These are phyloP conservation scores for Rhamnusium bicolor DNA, from an alignment of 2,888 invertebrate species.

Conservation along the genomic window DNA sequence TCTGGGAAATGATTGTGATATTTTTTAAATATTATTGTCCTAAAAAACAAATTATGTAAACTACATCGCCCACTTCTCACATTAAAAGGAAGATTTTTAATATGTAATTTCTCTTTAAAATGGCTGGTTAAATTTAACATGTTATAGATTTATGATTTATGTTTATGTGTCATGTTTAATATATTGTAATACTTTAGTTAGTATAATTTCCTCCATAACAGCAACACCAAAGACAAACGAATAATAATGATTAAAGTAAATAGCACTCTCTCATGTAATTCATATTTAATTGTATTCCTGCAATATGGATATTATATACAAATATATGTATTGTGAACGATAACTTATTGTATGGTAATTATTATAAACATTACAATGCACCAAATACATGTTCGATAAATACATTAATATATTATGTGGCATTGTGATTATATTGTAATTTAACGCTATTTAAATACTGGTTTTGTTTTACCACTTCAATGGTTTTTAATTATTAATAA, in stretches of 20 bases:
- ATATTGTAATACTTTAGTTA: too few relatives aligned
- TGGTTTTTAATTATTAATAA: slow-evolving; percentile 24
- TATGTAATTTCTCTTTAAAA: too few relatives aligned
- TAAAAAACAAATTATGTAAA: too few relatives aligned
- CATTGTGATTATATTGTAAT: slow-evolving; percentile 20
- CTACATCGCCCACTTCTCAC: too few relatives aligned
- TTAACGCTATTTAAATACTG: slow-evolving; percentile 25
- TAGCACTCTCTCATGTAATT: slow-evolving; percentile 30
- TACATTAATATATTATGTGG: slow-evolving; percentile 20
- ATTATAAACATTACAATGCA: slow-evolving; percentile 34
- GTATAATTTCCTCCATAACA: background rate
- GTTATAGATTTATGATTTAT: too few relatives aligned
- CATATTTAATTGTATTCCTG: slow-evolving; percentile 38
- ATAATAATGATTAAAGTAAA: background rate
- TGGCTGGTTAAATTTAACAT: too few relatives aligned
- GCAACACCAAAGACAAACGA: background rate
- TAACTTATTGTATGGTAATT: slow-evolving; percentile 50
- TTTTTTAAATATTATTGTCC: too few relatives aligned
- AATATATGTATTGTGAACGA: slow-evolving; percentile 41
- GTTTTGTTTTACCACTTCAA: slow-evolving; percentile 18
- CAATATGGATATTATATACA: slow-evolving; percentile 39
- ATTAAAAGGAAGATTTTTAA: too few relatives aligned
- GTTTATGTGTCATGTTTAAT: too few relatives aligned
- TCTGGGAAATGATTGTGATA: too few relatives aligned
- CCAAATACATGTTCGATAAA: slow-evolving; percentile 26